These are phyloP conservation scores for Cardiocondyla obscurior DNA, from an alignment of 1,140 invertebrate genomes.

Conservation along the genomic window DNA sequence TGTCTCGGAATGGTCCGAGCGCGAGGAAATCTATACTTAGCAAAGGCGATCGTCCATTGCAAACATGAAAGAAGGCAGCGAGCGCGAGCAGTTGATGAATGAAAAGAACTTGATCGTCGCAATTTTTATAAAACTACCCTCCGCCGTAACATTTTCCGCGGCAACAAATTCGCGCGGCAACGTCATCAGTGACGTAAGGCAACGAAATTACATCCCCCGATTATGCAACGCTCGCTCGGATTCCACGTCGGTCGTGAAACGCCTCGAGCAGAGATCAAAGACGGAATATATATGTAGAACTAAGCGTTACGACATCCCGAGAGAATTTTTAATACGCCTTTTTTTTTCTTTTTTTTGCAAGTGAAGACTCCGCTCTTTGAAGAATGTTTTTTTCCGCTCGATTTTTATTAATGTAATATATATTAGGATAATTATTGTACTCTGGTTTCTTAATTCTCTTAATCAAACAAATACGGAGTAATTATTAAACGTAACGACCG, in stretches of 20 bases:
- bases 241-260: background rate
- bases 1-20: constrained; percentile 75
- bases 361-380: too few species aligned
- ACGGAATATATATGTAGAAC: background rate
- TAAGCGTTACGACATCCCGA: background rate
- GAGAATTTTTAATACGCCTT: background rate
- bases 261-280: background rate
- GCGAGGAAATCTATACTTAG: constrained; percentile 77
- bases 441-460: background rate
- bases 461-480: background rate
- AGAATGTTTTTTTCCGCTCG: too few species aligned
- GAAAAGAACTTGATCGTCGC: background rate
- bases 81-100: background rate
- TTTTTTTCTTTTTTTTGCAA: too few species aligned
- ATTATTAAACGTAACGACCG: background rate
- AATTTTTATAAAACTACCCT: background rate
- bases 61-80: constrained; percentile 70
- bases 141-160: background rate
- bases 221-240: constrained; percentile 19
- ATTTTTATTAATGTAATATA: too few species aligned
- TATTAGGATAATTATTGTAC: background rate
- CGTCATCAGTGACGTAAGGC: background rate
- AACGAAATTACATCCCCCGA: background rate
- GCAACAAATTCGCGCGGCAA: background rate
- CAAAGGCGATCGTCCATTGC: constrained; percentile 66